phyloP scores from a whole-genome alignment of 2,888 invertebrate species.

The Dascillus cervinus region DNA sequence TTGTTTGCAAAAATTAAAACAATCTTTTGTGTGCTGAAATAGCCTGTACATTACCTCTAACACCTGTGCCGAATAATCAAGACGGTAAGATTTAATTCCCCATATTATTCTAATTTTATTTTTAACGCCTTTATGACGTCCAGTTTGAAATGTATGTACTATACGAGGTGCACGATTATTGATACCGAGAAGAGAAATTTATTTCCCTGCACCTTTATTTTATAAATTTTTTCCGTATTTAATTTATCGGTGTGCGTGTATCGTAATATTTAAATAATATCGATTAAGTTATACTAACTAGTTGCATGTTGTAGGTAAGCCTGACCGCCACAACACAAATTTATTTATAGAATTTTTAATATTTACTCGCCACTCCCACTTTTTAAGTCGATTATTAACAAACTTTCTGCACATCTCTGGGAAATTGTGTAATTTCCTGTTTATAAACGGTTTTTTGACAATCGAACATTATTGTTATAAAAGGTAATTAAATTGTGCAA shows the following conservation, averaged over 20 bases:
- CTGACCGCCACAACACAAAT: conserved; percentile 13
- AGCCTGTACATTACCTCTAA: conserved; percentile 9
- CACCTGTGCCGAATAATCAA: conserved; percentile 19
- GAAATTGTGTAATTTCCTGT: not conserved
- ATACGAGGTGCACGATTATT: too few species aligned
- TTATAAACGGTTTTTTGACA: not conserved
- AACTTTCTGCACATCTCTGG: not conserved
- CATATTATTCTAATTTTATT: not conserved
- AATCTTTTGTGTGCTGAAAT: conserved; percentile 13
- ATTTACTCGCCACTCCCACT: conserved; percentile 18
- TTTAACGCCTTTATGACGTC: not conserved
- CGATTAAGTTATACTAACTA: conserved; percentile 7
- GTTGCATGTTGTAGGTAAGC: conserved; percentile 9
- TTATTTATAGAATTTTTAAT: conserved; percentile 16
- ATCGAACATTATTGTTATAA: not conserved
- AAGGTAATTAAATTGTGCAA: too few species aligned
- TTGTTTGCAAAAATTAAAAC: conserved; percentile 15
- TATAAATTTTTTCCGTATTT: conserved; percentile 5
- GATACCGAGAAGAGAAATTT: too few species aligned
- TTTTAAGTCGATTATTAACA: conserved; percentile 10
- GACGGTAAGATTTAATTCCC: conserved; percentile 20
- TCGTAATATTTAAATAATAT: conserved; percentile 8
- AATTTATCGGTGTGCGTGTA: conserved; percentile 6
- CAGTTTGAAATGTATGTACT: not conserved
- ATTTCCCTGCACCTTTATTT: too few species aligned